These are phyloP conservation scores for Drosophila rufa DNA, from an alignment of 1,140 invertebrate genomes.

Conservation along the genomic window DNA sequence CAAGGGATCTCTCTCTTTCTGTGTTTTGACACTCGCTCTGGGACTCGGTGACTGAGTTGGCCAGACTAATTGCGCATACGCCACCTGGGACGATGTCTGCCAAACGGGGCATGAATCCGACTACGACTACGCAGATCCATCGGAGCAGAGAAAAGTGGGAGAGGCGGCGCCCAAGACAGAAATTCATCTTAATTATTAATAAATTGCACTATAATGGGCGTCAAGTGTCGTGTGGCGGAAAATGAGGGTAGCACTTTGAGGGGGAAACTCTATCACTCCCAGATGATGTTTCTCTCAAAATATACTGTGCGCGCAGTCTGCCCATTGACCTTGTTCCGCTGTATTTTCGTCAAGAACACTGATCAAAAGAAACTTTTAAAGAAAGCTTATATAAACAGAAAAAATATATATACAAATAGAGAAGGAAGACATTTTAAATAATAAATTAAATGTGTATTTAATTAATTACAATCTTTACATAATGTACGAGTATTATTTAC, in stretches of 20 bases:
- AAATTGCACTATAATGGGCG: slow-evolving; percentile 54
- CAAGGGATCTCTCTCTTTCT: slow-evolving; percentile 18
- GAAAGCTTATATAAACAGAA: not conserved
- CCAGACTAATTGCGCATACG: slow-evolving; percentile 42
- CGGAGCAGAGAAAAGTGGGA: slow-evolving; percentile 37
- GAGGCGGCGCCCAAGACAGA: slow-evolving; percentile 22
- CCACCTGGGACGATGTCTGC: slow-evolving; percentile 37
- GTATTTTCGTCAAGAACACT: slow-evolving; percentile 16
- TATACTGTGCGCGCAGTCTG: slow-evolving; percentile 1
- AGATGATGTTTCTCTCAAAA: slow-evolving; percentile 6
- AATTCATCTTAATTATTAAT: slow-evolving; percentile 62
- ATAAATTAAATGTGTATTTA: no score
- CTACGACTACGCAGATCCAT: slow-evolving; percentile 20
- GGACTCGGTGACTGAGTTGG: slow-evolving; percentile 9
- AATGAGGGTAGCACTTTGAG: slow-evolving; percentile 41
- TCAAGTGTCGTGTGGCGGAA: slow-evolving; percentile 47
- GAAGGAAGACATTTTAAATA: no score
- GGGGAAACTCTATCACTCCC: slow-evolving; percentile 11
- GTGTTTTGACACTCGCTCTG: slow-evolving; percentile 27
- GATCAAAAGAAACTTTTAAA: no score
- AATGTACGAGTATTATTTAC: no score
- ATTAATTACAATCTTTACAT: no score
- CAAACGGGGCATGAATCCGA: slow-evolving; percentile 55
- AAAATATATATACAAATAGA: no score
- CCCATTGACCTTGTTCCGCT: slow-evolving; percentile 46